Percentiles rank a stretch among this genome's conserved stretches.
These are phyloP conservation scores for Philereme transversata DNA, from an alignment of 2,888 invertebrate genomes.

Conservation along the genomic window DNA sequence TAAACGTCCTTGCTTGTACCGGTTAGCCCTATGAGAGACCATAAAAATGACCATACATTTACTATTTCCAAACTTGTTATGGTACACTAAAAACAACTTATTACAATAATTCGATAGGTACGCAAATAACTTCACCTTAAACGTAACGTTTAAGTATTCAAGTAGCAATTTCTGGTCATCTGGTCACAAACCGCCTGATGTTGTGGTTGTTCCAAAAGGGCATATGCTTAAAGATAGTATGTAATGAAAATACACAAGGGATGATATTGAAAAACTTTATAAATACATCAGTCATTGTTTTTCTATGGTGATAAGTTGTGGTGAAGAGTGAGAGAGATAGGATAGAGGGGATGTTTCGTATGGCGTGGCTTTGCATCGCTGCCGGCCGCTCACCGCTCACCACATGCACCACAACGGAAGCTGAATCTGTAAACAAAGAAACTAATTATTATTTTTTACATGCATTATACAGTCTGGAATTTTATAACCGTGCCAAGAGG, in stretches of 20 bases:
- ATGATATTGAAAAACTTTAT: conserved; percentile 43
- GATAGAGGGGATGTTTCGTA: conserved; percentile 46
- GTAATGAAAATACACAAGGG: conserved; percentile 40
- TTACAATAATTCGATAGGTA: conserved; percentile 62
- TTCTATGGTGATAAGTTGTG: conserved; percentile 31
- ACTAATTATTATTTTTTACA: too few relatives aligned
- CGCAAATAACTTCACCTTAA: conserved; percentile 2
- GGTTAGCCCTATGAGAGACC: too few relatives aligned
- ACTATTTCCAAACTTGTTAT: too few relatives aligned
- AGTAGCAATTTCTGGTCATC: conserved; percentile 60
- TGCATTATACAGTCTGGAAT: too few relatives aligned
- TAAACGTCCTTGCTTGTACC: too few relatives aligned
- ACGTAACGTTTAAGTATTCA: neutral
- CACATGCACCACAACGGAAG: conserved; percentile 92
- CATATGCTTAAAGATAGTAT: conserved; percentile 40
- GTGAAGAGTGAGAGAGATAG: conserved; percentile 27
- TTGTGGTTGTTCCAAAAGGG: conserved; percentile 46
- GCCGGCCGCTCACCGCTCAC: conserved; percentile 90
- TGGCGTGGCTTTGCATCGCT: conserved; percentile 83
- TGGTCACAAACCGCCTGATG: conserved; percentile 55
- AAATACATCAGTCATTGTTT: conserved; percentile 37
- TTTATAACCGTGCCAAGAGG: too few relatives aligned
- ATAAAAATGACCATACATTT: too few relatives aligned
- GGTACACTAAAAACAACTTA: conserved; percentile 35
- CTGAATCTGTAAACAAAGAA: conserved; percentile 84